Evolutionary conservation across 1,140 invertebrate species (phyloP).

Genomic region (Cheumatopsyche charites): DNA sequence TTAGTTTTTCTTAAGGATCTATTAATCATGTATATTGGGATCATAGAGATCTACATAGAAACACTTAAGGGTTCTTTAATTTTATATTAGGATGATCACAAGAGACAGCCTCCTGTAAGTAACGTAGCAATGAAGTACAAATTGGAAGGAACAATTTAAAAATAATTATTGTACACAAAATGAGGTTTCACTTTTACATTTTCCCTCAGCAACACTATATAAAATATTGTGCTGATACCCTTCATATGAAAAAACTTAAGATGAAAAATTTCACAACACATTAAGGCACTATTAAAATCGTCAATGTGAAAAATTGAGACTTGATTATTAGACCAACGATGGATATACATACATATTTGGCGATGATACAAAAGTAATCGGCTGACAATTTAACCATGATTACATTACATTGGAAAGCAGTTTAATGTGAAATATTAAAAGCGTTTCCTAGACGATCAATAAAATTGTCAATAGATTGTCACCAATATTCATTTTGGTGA

Average conservation of each 20-base stretch:
- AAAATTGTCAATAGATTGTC: too few species aligned
- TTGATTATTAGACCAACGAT: not conserved
- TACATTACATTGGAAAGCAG: not conserved
- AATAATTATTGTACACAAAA: constrained; percentile 29
- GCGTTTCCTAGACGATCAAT: too few species aligned
- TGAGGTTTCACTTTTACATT: constrained; percentile 5
- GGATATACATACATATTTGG: not conserved
- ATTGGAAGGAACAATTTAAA: constrained; percentile 40
- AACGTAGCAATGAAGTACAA: constrained; percentile 46
- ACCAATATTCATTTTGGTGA: too few species aligned
- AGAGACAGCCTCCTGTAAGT: constrained; percentile 36
- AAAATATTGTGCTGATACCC: too few species aligned
- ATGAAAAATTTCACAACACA: constrained; percentile 32
- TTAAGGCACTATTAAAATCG: constrained; percentile 30
- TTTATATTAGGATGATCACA: constrained; percentile 35
- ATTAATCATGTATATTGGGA: constrained; percentile 11
- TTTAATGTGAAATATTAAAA: constrained; percentile 8
- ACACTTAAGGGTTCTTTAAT: constrained; percentile 27
- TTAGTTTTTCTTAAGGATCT: constrained; percentile 25
- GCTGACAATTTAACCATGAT: not conserved
- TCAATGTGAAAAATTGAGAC: constrained; percentile 26
- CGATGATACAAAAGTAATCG: not conserved
- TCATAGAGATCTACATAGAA: constrained; percentile 34
- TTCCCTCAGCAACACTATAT: constrained; percentile 2
- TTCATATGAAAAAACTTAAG: constrained; percentile 9